Base-by-base conservation (phyloP, 2,888 invertebrate species). In the Tachina grossa region DNA sequence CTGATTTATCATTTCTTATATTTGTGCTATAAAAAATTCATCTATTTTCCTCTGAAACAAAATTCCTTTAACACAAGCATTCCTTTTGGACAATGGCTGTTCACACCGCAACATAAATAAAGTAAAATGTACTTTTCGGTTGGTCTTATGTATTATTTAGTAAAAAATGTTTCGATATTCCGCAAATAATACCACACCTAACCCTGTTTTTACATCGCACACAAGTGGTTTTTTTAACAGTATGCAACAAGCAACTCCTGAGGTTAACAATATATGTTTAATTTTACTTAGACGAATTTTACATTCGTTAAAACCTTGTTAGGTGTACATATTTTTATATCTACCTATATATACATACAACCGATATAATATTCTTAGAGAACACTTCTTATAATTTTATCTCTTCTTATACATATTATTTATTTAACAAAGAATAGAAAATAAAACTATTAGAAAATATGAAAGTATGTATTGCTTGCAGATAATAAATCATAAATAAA, bases 401-500 rank as follows among this genome's bases (percentile, higher is more conserved):
- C 0, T 22, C 1, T 55, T 55, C 22, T 11, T 22, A 19, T 3
- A 31, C 31, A 4, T 55, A 6, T 22, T 55, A 55, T 55, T 22
- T 55, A 55, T 22, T 5, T 6, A 22, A 6, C 16, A 55, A 22
- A 22, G 14, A 57, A 14, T 19, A 31, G 19, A 31, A 57, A 57
- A 14, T 57, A 11, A 55, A 9, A 22, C 6, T 16, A 22, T 9
- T 22, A 55, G 31, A 22, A 55, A 13, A 31, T 55, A 31, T 31
- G 31, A n/a, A 31, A 57, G 14, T 39, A 57, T 22, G 9, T 57
- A 57, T 22, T 31, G 57, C 57, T 57, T 57, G 9, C 31, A 14
- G 57, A 31, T 31, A 57, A 57, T 57, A 57, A 57, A 57, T 57
- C 31, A 57, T 57, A 39, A 57, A 57, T 57, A 57, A 39, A 57